Evolutionary conservation across 2,888 invertebrate genomes (phyloP).

Genomic region (Miltochrista miniata): DNA sequence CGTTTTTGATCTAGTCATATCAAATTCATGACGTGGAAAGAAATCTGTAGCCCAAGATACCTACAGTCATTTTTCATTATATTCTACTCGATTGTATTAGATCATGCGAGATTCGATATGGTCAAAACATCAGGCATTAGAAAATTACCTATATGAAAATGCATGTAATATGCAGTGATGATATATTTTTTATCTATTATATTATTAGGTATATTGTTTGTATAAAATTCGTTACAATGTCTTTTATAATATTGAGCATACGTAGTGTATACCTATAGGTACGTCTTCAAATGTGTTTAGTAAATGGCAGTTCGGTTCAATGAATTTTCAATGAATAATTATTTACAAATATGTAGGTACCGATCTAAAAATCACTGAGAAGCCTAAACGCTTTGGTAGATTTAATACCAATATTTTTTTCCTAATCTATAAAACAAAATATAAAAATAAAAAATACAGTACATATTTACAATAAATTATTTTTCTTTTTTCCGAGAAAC

Average conservation of each 20-base stretch:
- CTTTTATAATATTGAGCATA: conserved; percentile 33
- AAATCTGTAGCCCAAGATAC: no score
- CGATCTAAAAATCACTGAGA: conserved; percentile 16
- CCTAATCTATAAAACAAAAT: conserved; percentile 14
- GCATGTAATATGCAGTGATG: no score
- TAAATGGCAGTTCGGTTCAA: conserved; percentile 20
- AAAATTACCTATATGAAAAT: no score
- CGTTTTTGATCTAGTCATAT: no score
- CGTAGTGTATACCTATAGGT: conserved; percentile 14
- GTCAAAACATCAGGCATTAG: no score
- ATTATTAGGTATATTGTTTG: not conserved
- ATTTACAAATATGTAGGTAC: conserved; percentile 14
- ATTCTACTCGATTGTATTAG: no score
- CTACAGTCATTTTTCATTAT: no score
- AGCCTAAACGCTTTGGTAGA: conserved; percentile 13
- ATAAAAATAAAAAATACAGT: conserved; percentile 27
- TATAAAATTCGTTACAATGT: conserved; percentile 33
- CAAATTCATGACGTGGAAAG: no score
- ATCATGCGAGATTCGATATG: no score
- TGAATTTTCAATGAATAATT: conserved; percentile 5
- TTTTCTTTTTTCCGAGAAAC: conserved; percentile 33
- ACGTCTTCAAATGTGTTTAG: conserved; percentile 8
- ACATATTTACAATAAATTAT: conserved; percentile 45
- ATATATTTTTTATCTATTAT: no score
- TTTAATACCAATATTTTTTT: conserved; percentile 12